Percentiles rank a stretch among this genome's conserved stretches.
These are phyloP conservation scores for Meteorus colon DNA, from an alignment of 2,888 invertebrate species.

Conservation along the genomic window DNA sequence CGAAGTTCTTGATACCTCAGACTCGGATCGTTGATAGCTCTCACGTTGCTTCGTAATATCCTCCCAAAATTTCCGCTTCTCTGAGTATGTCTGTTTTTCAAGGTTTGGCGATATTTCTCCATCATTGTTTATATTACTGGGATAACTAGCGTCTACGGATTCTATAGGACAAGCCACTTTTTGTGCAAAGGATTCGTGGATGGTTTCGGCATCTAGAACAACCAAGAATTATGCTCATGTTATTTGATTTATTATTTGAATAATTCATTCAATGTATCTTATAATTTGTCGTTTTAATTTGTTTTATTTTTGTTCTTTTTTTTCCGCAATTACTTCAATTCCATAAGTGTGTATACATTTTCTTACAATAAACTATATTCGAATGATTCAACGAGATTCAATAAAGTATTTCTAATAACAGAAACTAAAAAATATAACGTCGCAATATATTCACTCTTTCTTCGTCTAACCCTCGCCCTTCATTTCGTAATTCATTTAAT, in stretches of 20 bases:
- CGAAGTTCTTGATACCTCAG: slow-evolving; percentile 68
- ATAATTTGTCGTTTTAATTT: slow-evolving; percentile 9
- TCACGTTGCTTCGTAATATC: slow-evolving; percentile 69
- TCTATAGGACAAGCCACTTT: slow-evolving; percentile 70
- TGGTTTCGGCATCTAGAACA: slow-evolving; percentile 72
- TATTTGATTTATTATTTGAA: slow-evolving; percentile 35
- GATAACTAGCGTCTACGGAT: slow-evolving; percentile 72
- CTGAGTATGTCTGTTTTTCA: slow-evolving; percentile 70
- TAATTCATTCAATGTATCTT: neutral
- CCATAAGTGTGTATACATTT: neutral
- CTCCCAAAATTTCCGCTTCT: slow-evolving; percentile 71
- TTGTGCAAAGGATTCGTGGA: slow-evolving; percentile 70
- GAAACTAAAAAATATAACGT: slow-evolving; percentile 37
- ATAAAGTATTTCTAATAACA: slow-evolving; percentile 9
- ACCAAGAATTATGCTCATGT: slow-evolving; percentile 60
- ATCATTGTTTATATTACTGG: slow-evolving; percentile 63
- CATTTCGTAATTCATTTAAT: neutral
- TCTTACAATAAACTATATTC: slow-evolving; percentile 7
- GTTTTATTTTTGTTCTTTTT: slow-evolving; percentile 18
- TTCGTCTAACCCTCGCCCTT: slow-evolving; percentile 5
- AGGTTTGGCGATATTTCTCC: slow-evolving; percentile 59
- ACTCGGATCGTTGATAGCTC: slow-evolving; percentile 69
- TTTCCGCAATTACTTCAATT: neutral
- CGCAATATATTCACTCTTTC: slow-evolving; percentile 41
- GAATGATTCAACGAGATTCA: slow-evolving; percentile 11